Base-by-base conservation (phyloP, 2,797 vertebrate genomes). In the Mustela erminea region DNA sequence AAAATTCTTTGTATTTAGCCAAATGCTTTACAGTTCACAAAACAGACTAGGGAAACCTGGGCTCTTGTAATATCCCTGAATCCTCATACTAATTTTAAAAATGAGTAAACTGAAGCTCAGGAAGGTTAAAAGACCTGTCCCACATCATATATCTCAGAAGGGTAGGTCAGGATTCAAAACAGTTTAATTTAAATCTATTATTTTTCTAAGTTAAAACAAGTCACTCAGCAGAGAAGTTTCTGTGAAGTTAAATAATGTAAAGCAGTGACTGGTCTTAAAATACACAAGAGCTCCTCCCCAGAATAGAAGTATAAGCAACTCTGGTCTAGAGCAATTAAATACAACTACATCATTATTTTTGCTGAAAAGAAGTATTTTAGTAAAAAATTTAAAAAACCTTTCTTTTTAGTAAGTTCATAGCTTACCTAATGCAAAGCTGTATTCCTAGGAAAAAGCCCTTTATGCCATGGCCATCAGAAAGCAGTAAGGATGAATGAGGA, bases 381-480 rank as follows among this genome's bases (percentile, higher is more conserved):
- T 43, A 96, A 29, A 74, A 29, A 85, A 82, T 23, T 78, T n/a
- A 3, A 35, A 72, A 95, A 92, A 77, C 8, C 72, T 62, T 18
- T 43, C 89, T 46, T 75, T 89, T 29, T 43, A 88, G n/a, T 60
- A 95, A 95, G 35, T 82, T 77, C 84, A 54, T 70, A 74, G 90
- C 97, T 98, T 87, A 98, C 97, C 96, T 96, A 97, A 64, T 46
- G 17, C 46, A 95, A 93, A 95, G 66, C 3, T 38, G 68, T 92
- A 85, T 83, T 92, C 70, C 78, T 82, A 58, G 75, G 49, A 82
- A 87, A 87, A 96, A 90, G 60, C 46, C 77, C 46, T 70, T 97
- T 94, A 95, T 85, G 80, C 80, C 90, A 95, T 93, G 87, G 49
- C 78, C 90, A 88, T 93, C 92, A 86, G 58, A 96, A 87, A 83